A percentile compares a stretch with the other conserved stretches of the same genome.
Evolutionary conservation across 2,797 vertebrate species (phyloP).

Genomic region (Orestias chungarensis): DNA sequence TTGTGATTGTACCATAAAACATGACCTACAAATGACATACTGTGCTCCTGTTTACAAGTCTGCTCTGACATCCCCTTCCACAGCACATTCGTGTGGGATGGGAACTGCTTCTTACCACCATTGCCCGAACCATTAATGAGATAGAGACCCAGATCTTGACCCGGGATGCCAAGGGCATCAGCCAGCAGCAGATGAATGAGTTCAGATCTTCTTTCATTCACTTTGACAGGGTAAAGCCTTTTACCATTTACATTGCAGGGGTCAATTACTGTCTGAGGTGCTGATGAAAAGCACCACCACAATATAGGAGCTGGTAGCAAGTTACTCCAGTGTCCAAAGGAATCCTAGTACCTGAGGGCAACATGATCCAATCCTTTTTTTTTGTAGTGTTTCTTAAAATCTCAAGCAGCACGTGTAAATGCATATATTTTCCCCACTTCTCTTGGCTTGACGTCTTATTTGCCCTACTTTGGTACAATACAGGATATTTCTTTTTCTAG

Average conservation of each 20-base stretch:
- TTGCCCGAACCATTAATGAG: constrained; percentile 97
- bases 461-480: background rate
- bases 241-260: constrained; percentile 7
- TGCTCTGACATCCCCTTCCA: constrained; percentile 25
- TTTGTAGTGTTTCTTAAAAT: background rate
- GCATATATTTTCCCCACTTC: background rate
- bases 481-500: background rate
- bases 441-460: background rate
- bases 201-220: constrained; percentile 98
- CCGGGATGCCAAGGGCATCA: constrained; percentile 98
- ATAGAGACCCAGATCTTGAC: constrained; percentile 98
- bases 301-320: constrained; percentile 10
- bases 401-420: background rate
- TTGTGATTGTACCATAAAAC: constrained; percentile 1
- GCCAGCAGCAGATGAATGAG: constrained; percentile 97
- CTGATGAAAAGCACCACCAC: background rate
- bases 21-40: background rate
- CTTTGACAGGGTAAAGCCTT: constrained; percentile 91
- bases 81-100: constrained; percentile 97
- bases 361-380: constrained; percentile 3
- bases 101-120: constrained; percentile 95
- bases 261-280: constrained; percentile 9
- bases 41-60: constrained; percentile 6
- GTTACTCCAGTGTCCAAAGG: constrained; percentile 3
- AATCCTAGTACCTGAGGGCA: background rate